phyloP scores from a whole-genome alignment of 1,140 invertebrate species.

The Chymomyza costata region DNA sequence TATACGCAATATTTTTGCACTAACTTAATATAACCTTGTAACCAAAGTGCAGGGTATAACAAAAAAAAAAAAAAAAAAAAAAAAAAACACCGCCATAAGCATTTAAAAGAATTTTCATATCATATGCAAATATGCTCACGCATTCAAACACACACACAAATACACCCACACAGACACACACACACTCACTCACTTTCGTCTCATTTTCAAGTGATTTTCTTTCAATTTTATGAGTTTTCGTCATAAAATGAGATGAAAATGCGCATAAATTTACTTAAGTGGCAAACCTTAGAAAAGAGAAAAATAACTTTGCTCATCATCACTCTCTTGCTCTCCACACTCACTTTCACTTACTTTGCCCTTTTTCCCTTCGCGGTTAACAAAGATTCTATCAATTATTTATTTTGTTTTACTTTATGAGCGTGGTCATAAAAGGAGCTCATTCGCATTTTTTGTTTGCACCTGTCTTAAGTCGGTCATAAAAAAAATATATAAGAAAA shows the following conservation, averaged over 20 bases:
- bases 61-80: constrained; percentile 1
- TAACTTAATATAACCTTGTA: too few relatives aligned
- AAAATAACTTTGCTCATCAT: constrained; percentile 21
- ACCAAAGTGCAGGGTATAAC: too few relatives aligned
- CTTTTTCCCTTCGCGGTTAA: constrained; percentile 20
- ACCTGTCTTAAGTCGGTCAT: constrained; percentile 16
- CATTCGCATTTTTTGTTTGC: constrained; percentile 11
- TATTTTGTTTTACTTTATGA: constrained; percentile 47
- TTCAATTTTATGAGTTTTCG: constrained; percentile 62
- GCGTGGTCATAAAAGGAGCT: constrained; percentile 40
- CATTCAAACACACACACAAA: constrained; percentile 1
- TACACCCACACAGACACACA: neutral
- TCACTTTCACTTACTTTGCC: constrained; percentile 30
- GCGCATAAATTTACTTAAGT: constrained; percentile 59
- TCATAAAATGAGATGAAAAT: constrained; percentile 69
- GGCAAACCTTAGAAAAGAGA: too few relatives aligned
- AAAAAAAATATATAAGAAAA: neutral
- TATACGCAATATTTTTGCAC: too few relatives aligned
- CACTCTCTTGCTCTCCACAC: neutral
- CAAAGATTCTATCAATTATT: constrained; percentile 70
- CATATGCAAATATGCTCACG: constrained; percentile 57
- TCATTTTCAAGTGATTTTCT: constrained; percentile 50
- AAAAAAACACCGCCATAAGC: constrained; percentile 54
- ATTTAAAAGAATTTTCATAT: constrained; percentile 70
- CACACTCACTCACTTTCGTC: constrained; percentile 14